Conservation (phyloP, 2,797 vertebrate genomes). For the Lepus townsendii region DNA sequence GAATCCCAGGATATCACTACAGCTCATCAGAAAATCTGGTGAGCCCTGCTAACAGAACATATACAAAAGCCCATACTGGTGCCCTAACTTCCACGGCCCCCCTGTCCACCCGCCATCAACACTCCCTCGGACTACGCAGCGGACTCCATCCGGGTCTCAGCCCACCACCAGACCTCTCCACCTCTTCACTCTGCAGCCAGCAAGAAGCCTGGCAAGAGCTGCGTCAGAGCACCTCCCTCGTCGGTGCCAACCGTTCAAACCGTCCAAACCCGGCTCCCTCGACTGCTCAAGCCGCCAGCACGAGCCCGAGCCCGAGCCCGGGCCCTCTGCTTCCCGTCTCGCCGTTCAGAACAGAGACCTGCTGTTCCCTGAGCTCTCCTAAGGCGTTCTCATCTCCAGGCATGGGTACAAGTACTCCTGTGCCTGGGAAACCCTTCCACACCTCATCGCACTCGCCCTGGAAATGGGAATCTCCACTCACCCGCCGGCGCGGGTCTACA, state of each 20-base stretch:
- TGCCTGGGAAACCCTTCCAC: neutral
- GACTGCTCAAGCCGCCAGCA: neutral
- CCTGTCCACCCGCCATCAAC: neutral
- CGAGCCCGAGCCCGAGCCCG: neutral
- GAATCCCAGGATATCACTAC: neutral
- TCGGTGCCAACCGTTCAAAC: neutral
- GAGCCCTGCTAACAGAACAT: neutral
- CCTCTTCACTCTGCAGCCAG: neutral
- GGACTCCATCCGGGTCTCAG: neutral
- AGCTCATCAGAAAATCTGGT: neutral
- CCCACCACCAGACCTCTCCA: neutral
- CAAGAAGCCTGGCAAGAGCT: neutral
- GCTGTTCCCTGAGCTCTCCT: neutral
- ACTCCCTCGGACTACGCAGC: rapidly evolving
- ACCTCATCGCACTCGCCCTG: rapidly evolving
- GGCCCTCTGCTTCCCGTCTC: neutral
- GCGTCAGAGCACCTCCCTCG: neutral
- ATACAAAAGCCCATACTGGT: neutral
- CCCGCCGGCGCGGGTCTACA: neutral
- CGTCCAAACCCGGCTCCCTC: too few species aligned
- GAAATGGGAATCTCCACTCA: neutral
- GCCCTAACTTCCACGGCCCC: neutral
- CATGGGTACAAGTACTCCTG: neutral
- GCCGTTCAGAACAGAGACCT: neutral
- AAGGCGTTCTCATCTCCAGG: neutral